Base-by-base conservation (phyloP, 2,797 vertebrate species). In the Zenarchopterus dispar region DNA sequence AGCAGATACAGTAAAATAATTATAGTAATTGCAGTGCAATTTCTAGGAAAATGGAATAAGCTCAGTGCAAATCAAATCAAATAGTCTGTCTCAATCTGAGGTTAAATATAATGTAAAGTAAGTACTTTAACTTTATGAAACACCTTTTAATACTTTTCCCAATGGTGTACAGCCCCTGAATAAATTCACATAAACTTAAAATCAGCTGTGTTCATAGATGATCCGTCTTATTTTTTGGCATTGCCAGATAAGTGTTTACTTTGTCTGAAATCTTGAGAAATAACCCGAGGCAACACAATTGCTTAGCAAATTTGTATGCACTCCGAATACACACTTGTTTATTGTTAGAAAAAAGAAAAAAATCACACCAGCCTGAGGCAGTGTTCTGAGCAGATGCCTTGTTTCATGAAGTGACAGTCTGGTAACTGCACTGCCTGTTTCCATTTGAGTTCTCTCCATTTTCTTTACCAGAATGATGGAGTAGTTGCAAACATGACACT, bases 251-350 rank as follows among this genome's bases (percentile, higher is more conserved):
- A 19, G 44, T 71, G 52, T 10, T 73, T 66, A 52, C 70, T 77
- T 77, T 69, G 62, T 57, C 15, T 75, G 18, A 57, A 24, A 62
- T 50, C 39, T 53, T 22, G 48, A 53, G 23, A 75, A 77, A 48
- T 63, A 73, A 71, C 83, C 82, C 1, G 54, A 56, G 78, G 88
- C 71, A 19, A 66, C 67, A 77, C 73, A 82, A 72, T 67, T 56
- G 67, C 74, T 78, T 55, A 54, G 41, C 53, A 61, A 65, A 82
- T 86, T 74, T 74, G 53, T 83, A 86, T 83, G 82, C 72, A 15
- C 60, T 59, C 62, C 73, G 82, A 85, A 84, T 75, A 84, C 73
- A 58, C 65, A 61, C 61, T 81, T 69, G 60, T 70, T 62, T 56
- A 31, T 68, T 67, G 59, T 42, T 76, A 75, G 42, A 41, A 28